Evolutionary conservation across 2,888 invertebrate genomes (phyloP).

Genomic region (Calliphora vomitoria): DNA sequence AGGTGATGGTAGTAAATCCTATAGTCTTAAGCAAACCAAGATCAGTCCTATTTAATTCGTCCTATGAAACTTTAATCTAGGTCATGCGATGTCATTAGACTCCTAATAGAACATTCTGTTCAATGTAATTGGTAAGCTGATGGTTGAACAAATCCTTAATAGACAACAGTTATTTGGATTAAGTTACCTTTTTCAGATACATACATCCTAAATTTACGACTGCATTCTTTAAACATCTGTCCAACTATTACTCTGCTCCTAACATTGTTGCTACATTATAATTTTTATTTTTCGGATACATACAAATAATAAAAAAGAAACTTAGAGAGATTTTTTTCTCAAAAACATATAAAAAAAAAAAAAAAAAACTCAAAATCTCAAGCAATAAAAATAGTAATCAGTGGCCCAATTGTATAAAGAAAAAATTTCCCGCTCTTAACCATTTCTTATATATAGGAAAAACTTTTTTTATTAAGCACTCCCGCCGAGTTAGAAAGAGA

Average conservation of each 20-base stretch:
- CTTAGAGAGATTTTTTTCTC: constrained; percentile 65
- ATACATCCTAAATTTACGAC: too few species aligned
- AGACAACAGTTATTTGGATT: too few species aligned
- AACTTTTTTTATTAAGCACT: constrained; percentile 40
- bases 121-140: too few species aligned
- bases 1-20: too few species aligned
- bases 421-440: constrained; percentile 37
- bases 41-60: too few species aligned
- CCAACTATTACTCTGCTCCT: constrained; percentile 26
- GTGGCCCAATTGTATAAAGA: constrained; percentile 74
- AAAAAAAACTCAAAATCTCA: constrained; percentile 44
- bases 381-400: constrained; percentile 85
- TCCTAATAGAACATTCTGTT: too few species aligned
- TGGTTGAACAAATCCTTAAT: too few species aligned
- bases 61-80: too few species aligned
- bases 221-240: constrained; percentile 10
- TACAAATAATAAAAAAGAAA: constrained; percentile 68
- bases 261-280: constrained; percentile 42
- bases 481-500: constrained; percentile 84
- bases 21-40: too few species aligned
- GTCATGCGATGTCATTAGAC: too few species aligned
- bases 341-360: constrained; percentile 22
- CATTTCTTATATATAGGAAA: constrained; percentile 28
- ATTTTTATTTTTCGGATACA: constrained; percentile 54
- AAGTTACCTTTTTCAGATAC: too few species aligned